Base-by-base conservation (phyloP, 2,888 invertebrate genomes). In the Sericinus montela region DNA sequence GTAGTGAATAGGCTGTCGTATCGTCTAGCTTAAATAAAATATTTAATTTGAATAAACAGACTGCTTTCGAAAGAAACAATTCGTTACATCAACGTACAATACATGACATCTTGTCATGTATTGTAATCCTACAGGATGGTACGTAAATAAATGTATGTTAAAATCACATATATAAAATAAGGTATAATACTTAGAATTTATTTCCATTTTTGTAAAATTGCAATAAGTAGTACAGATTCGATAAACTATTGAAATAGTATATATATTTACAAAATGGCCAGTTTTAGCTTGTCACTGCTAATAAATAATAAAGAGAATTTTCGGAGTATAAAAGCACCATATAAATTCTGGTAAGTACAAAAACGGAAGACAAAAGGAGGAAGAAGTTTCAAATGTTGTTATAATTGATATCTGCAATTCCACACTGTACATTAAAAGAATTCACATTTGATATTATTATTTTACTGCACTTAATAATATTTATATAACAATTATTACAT, bases 121-220 rank as follows among this genome's bases (percentile, higher is more conserved):
- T n/a, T n/a, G n/a, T n/a, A n/a, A n/a, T n/a, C 19, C 5, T 19
- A 5, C 19, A 3, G 19, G 19, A 19, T 19, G 19, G 19, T 19
- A 5, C 5, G 5, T 19, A 19, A 19, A 19, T 19, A 2, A 19
- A 5, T 19, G 19, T 19, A 19, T 19, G 19, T 3, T 5, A 19
- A 3, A 19, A 19, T 19, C 19, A 39, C 14, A 28, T 10, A 8
- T 53, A 52, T 46, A 36, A 60, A 58, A 52, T 51, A 53, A 60
- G 45, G 53, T 34, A 39, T 55, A 58, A 61, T 59, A 66, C 74
- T 80, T 81, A 84, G 70, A 70, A 67, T 85, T 84, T 85, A 85
- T 80, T 85, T 80, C 78, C 77, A 79, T 73, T 83, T 81, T 86
- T 84, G 84, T 88, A 88, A 86, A 87, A 81, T 82, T 81, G 85